A percentile compares a stretch with the other conserved stretches of the same genome.
Conservation (phyloP, 2,113 vertebrate genomes). For the Oreochromis tanganicae region DNA sequence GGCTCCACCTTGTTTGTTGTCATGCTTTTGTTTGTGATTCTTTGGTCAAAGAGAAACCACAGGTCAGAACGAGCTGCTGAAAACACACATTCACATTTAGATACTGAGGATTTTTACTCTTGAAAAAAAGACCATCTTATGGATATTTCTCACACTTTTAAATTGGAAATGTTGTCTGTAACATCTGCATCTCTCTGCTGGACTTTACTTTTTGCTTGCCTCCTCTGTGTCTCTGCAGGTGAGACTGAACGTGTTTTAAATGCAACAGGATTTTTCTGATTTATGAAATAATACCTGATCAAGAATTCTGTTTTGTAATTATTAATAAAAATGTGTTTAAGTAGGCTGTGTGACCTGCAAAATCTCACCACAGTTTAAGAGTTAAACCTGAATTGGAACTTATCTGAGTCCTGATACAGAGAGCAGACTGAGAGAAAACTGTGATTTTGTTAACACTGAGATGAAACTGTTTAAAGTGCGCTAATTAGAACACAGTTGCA, state of each 20-base stretch:
- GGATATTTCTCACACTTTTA: not conserved
- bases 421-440: not conserved
- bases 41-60: not conserved
- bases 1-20: not conserved
- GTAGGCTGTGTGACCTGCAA: rapidly evolving
- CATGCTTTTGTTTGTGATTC: not conserved
- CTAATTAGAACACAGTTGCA: rapidly evolving
- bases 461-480: not conserved
- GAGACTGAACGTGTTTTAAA: not conserved
- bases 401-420: rapidly evolving
- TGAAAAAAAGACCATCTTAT: not conserved
- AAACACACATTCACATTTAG: not conserved
- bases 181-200: not conserved
- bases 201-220: not conserved
- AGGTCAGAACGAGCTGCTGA: rapidly evolving
- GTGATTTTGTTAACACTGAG: rapidly evolving
- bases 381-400: not conserved
- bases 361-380: rapidly evolving
- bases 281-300: not conserved
- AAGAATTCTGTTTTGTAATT: not conserved
- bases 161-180: not conserved
- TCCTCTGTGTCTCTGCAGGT: not conserved
- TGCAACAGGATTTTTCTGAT: not conserved
- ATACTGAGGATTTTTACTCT: not conserved
- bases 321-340: not conserved